phyloP scores from a whole-genome alignment of 2,888 invertebrate genomes.

The Eupithecia insigniata region DNA sequence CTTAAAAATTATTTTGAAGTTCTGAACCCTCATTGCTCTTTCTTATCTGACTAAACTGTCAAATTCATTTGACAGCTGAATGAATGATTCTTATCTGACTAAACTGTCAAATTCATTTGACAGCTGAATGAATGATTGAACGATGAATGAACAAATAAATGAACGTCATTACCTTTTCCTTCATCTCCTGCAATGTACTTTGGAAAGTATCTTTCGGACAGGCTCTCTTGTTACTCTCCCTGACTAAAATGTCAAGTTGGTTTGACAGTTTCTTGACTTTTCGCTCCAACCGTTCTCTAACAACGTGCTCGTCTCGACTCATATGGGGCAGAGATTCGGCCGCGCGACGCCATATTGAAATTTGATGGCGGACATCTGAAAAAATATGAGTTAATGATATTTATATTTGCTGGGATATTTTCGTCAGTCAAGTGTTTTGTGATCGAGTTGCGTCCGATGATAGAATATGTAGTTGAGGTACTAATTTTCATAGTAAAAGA shows the following conservation, averaged over 20 bases:
- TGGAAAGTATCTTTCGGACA: slow-evolving; percentile 84
- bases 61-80: not conserved
- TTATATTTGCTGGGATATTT: too few relatives aligned
- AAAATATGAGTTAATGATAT: not conserved
- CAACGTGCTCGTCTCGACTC: slow-evolving; percentile 92
- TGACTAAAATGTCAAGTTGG: slow-evolving; percentile 49
- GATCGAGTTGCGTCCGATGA: too few relatives aligned
- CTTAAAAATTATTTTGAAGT: not conserved
- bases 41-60: not conserved
- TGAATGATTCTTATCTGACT: not conserved
- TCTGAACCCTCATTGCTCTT: not conserved
- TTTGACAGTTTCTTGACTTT: slow-evolving; percentile 88
- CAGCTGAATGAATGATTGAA: not conserved
- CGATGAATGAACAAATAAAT: not conserved
- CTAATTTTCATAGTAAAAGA: too few relatives aligned
- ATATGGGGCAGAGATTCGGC: slow-evolving; percentile 91
- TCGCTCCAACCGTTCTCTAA: slow-evolving; percentile 88
- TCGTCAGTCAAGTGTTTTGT: too few relatives aligned
- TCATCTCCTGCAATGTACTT: slow-evolving; percentile 88
- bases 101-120: not conserved
- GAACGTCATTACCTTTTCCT: slow-evolving; percentile 80
- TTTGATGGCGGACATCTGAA: slow-evolving; percentile 91
- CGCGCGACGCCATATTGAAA: slow-evolving; percentile 92
- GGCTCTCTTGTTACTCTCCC: slow-evolving; percentile 68
- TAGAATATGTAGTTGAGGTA: too few relatives aligned